These are phyloP conservation scores for Hyperopisus bebe DNA, from an alignment of 2,113 vertebrate species.

Conservation along the genomic window DNA sequence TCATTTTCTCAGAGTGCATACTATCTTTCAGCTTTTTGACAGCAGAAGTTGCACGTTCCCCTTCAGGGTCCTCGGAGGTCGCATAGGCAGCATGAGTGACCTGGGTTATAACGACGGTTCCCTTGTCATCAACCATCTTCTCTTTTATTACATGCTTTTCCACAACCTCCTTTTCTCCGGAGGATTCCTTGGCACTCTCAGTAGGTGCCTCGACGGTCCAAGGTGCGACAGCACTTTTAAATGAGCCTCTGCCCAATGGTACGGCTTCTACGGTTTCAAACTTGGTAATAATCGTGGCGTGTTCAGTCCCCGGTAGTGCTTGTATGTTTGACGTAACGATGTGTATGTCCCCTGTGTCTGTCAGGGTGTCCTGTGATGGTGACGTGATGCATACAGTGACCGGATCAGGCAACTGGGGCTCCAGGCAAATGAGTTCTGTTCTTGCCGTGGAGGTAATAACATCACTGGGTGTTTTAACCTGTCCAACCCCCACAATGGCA, in stretches of 20 bases:
- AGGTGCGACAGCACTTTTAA: slow-evolving; percentile 23
- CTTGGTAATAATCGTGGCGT: slow-evolving; percentile 44
- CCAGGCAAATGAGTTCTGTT: slow-evolving; percentile 52
- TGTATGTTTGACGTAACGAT: slow-evolving; percentile 57
- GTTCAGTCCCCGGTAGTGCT: slow-evolving; percentile 51
- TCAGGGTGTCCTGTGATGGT: slow-evolving; percentile 54
- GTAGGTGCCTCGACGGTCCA: slow-evolving; percentile 40
- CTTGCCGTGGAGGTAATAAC: slow-evolving; percentile 56
- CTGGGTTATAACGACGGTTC: slow-evolving; percentile 52
- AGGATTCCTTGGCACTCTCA: slow-evolving; percentile 17
- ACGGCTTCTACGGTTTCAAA: slow-evolving; percentile 32
- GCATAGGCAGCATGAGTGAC: slow-evolving; percentile 41
- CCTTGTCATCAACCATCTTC: slow-evolving; percentile 46
- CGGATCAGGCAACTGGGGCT: slow-evolving; percentile 55
- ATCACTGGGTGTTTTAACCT: slow-evolving; percentile 39
- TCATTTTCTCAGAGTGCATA: slow-evolving; percentile 65
- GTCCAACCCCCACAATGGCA: slow-evolving; percentile 30
- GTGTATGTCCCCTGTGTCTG: slow-evolving; percentile 52
- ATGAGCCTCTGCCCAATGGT: slow-evolving; percentile 24
- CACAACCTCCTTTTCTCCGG: slow-evolving; percentile 27
- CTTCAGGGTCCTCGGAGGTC: slow-evolving; percentile 44
- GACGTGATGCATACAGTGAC: slow-evolving; percentile 53
- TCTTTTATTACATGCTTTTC: slow-evolving; percentile 48
- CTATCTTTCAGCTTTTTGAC: slow-evolving; percentile 55
- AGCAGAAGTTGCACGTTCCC: slow-evolving; percentile 53